Base-by-base conservation (phyloP, 2,888 invertebrate species). In the Lasiommata megera region DNA sequence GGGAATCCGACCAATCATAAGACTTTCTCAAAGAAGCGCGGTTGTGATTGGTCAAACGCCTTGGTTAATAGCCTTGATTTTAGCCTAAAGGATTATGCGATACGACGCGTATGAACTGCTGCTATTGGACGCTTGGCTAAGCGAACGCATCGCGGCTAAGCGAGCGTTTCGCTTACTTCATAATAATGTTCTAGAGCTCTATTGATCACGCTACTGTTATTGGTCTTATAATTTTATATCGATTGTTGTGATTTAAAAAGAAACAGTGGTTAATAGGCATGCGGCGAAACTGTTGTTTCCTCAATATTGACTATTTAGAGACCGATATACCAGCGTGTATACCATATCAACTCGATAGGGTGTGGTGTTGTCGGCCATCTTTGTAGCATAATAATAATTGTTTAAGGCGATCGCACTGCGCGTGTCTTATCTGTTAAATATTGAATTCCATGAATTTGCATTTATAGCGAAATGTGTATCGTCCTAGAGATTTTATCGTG, bases 391-490 rank as follows among this genome's bases (percentile, higher is more conserved):
- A 88, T 88, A 87, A 88, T 88, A 84, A 84, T 53, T 48, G 50
- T 77, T 81, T 88, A 87, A 88, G 88, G 68, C 80, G 72, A 60
- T 57, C 74, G 67, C 70, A 14, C 34, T 43, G 11, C 53, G 53
- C 43, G 18, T 16, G 63, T 73, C 87, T 88, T 88, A 86, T 77
- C 73, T 72, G 69, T 76, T 82, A 76, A n/a, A 82, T 86, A 82
- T 88, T 89, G 88, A 89, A 90, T 90, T 90, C 89, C 89, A 88
- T 89, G 89, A 90, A 90, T 89, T 89, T 90, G 90, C 90, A 90
- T 90, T 89, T 89, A 88, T 88, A 87, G 82, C 83, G 85, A 88
- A 87, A 86, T 86, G 86, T 85, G 80, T 88, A 83, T 87, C 82
- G 88, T 88, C 83, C 85, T 89, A 88, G 86, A 89, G 87, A 88